Percentiles rank a stretch among this genome's conserved stretches.
Evolutionary conservation across 2,113 vertebrate species (phyloP).

Genomic region (Tonatia bakeri): DNA sequence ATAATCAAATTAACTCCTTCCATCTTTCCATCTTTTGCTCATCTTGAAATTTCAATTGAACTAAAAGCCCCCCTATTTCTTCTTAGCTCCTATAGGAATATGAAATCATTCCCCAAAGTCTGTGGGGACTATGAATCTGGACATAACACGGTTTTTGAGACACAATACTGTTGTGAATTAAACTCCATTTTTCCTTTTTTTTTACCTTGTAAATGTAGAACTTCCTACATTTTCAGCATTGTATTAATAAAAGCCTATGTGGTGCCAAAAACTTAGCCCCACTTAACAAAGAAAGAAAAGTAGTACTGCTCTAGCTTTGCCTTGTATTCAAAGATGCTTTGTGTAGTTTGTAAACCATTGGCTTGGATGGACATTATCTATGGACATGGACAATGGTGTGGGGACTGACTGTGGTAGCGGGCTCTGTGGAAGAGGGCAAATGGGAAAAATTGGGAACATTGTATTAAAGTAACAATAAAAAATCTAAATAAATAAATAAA

Average conservation of each 20-base stretch:
- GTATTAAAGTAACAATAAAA: too few species aligned
- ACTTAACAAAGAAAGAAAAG: slow-evolving; percentile 44
- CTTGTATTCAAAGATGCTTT: slow-evolving; percentile 23
- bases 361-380: slow-evolving; percentile 31
- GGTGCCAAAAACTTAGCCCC: slow-evolving; percentile 10
- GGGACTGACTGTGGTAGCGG: too few species aligned
- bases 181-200: slow-evolving; percentile 3
- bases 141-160: not conserved
- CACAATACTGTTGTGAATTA: not conserved
- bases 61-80: slow-evolving; percentile 5
- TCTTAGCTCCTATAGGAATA: not conserved
- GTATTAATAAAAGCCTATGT: slow-evolving; percentile 36
- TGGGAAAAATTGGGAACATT: too few species aligned
- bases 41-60: not conserved
- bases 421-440: too few species aligned
- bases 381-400: too few species aligned
- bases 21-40: not conserved
- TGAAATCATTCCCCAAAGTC: not conserved
- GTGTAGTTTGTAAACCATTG: slow-evolving; percentile 45
- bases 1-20: not conserved
- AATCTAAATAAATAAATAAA: slow-evolving; percentile 12
- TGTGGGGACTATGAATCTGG: not conserved
- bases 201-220: not conserved
- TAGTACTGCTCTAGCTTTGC: not conserved
- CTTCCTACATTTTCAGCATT: not conserved